Evolutionary conservation across 2,888 invertebrate species (phyloP).

Genomic region (Idaea aversata): DNA sequence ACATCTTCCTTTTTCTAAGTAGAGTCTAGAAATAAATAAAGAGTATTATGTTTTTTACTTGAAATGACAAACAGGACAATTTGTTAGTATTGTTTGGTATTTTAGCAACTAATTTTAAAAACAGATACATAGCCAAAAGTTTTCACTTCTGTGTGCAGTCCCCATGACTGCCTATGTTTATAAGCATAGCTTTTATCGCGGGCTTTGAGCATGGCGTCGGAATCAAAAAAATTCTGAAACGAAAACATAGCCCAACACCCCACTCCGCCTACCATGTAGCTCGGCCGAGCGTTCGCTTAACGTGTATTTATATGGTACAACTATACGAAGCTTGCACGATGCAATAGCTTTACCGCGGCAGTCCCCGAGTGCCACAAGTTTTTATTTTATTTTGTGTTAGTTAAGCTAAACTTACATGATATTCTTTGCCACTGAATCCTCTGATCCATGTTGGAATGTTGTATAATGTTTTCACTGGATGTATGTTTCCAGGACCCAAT

Average conservation of each 20-base stretch:
- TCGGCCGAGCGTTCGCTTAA: too few species aligned
- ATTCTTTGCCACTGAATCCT: constrained; percentile 92
- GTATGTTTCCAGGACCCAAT: constrained; percentile 89
- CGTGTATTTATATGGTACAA: too few species aligned
- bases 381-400: too few species aligned
- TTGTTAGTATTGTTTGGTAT: neutral
- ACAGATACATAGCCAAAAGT: neutral
- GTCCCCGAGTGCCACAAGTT: too few species aligned
- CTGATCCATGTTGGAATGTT: constrained; percentile 94
- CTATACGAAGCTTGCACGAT: too few species aligned
- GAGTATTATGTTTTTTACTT: neutral
- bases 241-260: too few species aligned
- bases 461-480: constrained; percentile 92
- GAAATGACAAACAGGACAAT: neutral
- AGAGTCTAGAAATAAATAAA: constrained; percentile 40
- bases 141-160: neutral
- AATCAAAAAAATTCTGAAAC: too few species aligned
- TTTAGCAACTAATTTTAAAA: neutral
- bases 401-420: constrained; percentile 76
- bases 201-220: too few species aligned
- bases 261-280: too few species aligned
- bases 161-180: too few species aligned
- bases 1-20: constrained; percentile 86
- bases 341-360: too few species aligned
- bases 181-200: too few species aligned